Evolutionary conservation across 2,888 invertebrate genomes (phyloP).

Genomic region (Malthinus seriepunctatus): DNA sequence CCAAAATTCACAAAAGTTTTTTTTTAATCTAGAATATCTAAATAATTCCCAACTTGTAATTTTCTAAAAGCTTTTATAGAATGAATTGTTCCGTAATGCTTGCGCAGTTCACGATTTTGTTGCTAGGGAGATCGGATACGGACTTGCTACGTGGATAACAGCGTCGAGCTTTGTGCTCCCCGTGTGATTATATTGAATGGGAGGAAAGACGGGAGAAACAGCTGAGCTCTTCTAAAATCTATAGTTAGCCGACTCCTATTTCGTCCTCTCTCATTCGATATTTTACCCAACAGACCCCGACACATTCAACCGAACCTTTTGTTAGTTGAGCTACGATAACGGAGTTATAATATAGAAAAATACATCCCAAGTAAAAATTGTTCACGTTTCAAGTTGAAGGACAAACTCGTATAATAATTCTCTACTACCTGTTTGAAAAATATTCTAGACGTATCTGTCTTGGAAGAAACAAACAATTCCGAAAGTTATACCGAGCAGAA

Average conservation of each 20-base stretch:
- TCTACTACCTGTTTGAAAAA: conserved; percentile 28
- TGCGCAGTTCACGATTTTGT: conserved; percentile 33
- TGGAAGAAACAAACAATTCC: not conserved
- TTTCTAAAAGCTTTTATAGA: conserved; percentile 34
- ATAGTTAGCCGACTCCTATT: conserved; percentile 32
- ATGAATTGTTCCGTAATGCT: conserved; percentile 29
- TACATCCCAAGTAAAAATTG: conserved; percentile 11
- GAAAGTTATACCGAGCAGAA: not conserved
- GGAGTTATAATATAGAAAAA: conserved; percentile 12
- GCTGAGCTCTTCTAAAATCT: conserved; percentile 44
- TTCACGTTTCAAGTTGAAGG: conserved; percentile 43
- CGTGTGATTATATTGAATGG: conserved; percentile 25
- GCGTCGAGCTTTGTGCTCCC: conserved; percentile 32
- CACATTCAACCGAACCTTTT: conserved; percentile 6
- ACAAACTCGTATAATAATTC: conserved; percentile 23
- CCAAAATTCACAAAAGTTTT: not conserved
- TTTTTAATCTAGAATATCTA: conserved; percentile 15
- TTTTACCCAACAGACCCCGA: not conserved
- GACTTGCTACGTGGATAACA: conserved; percentile 24
- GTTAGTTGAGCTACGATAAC: conserved; percentile 7
- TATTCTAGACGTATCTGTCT: conserved; percentile 4
- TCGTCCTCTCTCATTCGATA: conserved; percentile 26
- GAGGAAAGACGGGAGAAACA: conserved; percentile 33
- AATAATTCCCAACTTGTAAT: conserved; percentile 31
- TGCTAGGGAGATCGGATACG: conserved; percentile 34